Base-by-base conservation (phyloP, 2,113 vertebrate species). In the Mormyrus lacerda region DNA sequence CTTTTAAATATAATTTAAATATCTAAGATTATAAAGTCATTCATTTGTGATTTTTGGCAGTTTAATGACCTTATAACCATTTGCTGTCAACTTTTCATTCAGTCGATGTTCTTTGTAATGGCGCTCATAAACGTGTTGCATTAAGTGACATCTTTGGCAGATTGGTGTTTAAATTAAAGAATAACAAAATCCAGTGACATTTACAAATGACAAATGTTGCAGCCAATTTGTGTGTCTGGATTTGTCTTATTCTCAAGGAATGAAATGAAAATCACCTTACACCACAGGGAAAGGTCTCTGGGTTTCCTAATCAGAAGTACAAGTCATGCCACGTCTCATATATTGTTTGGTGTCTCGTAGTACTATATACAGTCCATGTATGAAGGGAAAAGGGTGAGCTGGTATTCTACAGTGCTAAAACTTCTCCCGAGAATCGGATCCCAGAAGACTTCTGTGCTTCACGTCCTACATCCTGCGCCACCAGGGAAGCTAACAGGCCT, bases 81-180 rank as follows among this genome's bases (percentile, higher is more conserved):
- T 86, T 53, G 84, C 84, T 86, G 84, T 51, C 27, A 35, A 51
- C 27, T 48, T 51, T 53, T 86, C 84, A 51, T 86, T 31, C 84
- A 51, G 48, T 86, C 11, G 11, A 51, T 31, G 47, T 35, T 86
- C 48, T 86, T 86, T 53, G 48, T 86, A 86, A 51, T 47, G 45
- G 27, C 15, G 10, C n/a, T 2, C 27, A 86, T 53, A 53, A 35
- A 51, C 15, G 10, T 86, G 27, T 53, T 35, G 47, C 84, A 35
- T 51, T 86, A 53, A 51, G 47, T 53, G 48, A 86, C 27, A 86
- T 86, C n/a, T 86, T 86, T 86, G 48, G 45, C 84, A 86, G n/a
- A 86, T 31, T 11, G 48, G 45, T 86, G 27, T 86, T 86, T 53
- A 51, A 86, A 61, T n/a, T 61, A 61, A 45, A 42, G 13, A 82